Evolutionary conservation across 2,113 vertebrate species (phyloP).

Genomic region (Helogale parvula): DNA sequence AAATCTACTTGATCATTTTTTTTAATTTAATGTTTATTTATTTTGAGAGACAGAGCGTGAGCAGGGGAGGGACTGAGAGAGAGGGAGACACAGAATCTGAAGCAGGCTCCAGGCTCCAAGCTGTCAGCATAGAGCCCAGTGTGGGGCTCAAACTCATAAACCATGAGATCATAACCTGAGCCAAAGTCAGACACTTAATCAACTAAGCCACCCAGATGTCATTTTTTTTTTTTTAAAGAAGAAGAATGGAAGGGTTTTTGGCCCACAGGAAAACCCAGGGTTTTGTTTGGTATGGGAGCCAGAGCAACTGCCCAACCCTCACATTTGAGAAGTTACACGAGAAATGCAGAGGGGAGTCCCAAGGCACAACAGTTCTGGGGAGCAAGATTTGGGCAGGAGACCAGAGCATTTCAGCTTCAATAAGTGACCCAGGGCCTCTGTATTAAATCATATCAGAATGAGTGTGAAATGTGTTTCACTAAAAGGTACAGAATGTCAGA

Average conservation of each 20-base stretch:
- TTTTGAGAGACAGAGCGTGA: too few species aligned
- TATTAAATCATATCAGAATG: neutral
- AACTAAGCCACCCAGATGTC: too few species aligned
- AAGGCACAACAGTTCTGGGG: neutral
- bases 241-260: neutral
- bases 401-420: neutral
- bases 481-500: neutral
- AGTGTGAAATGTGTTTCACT: neutral
- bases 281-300: neutral
- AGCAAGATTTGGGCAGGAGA: neutral
- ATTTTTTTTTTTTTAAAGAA: neutral
- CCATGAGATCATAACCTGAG: too few species aligned
- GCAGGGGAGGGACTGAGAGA: too few species aligned
- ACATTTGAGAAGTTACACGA: neutral
- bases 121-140: too few species aligned
- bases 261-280: neutral
- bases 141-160: too few species aligned
- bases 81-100: too few species aligned
- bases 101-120: too few species aligned
- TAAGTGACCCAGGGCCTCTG: neutral
- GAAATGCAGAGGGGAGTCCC: neutral
- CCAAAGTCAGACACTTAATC: too few species aligned
- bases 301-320: neutral
- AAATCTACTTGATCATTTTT: too few species aligned
- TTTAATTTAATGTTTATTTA: too few species aligned